Percentiles rank a stretch among this genome's conserved stretches.
These are phyloP conservation scores for Penaeus indicus DNA, from an alignment of 1,140 invertebrate genomes.

Conservation along the genomic window DNA sequence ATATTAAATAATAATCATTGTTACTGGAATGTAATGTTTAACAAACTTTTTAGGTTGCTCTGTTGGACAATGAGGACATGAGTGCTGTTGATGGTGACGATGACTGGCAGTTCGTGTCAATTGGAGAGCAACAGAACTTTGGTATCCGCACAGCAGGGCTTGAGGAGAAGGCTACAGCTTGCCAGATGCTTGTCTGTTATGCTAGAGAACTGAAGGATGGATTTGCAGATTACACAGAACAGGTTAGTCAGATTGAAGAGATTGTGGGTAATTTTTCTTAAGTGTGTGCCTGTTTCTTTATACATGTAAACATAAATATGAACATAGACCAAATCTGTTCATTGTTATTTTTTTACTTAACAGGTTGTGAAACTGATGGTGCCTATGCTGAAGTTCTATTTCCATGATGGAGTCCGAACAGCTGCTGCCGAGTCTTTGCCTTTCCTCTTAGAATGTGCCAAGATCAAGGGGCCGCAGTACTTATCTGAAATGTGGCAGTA, in stretches of 20 bases:
- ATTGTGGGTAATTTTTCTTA: no score
- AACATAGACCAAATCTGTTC: not conserved
- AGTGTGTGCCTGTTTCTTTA: no score
- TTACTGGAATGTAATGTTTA: not conserved
- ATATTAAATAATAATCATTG: not conserved
- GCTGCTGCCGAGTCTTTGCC: slow-evolving; percentile 96
- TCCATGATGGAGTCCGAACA: slow-evolving; percentile 94
- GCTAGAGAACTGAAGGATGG: slow-evolving; percentile 96
- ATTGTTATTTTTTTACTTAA: slow-evolving; percentile 33
- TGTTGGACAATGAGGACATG: slow-evolving; percentile 93
- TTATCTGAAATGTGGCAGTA: slow-evolving; percentile 94
- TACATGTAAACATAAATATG: no score
- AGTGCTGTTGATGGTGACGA: slow-evolving; percentile 80
- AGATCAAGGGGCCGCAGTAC: slow-evolving; percentile 83
- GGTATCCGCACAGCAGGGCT: slow-evolving; percentile 90
- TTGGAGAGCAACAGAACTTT: slow-evolving; percentile 96
- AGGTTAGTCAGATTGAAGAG: slow-evolving; percentile 29
- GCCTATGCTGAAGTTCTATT: slow-evolving; percentile 98
- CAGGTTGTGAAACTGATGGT: slow-evolving; percentile 95
- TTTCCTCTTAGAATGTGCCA: slow-evolving; percentile 92
- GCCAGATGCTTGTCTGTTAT: slow-evolving; percentile 99
- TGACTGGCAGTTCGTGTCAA: slow-evolving; percentile 97
- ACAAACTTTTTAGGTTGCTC: slow-evolving; percentile 77
- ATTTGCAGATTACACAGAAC: slow-evolving; percentile 93
- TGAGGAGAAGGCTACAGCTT: slow-evolving; percentile 99